A percentile compares a stretch with the other conserved stretches of the same genome.
Evolutionary conservation across 2,888 invertebrate genomes (phyloP).

Genomic region (Taenaris catops): DNA sequence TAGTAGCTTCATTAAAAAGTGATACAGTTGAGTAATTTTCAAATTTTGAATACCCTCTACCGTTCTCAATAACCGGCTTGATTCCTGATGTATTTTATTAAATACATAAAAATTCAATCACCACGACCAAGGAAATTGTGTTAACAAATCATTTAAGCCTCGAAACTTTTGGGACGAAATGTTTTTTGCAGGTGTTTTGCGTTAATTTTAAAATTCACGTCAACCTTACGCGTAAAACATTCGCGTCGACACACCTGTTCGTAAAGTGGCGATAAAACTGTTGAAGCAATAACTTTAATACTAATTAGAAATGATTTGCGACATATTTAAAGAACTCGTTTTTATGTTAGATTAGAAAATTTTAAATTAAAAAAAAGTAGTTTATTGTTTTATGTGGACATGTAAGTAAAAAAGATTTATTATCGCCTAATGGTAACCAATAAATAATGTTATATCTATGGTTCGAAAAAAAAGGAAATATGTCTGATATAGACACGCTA

Average conservation of each 20-base stretch:
- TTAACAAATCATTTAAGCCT: conserved; percentile 10
- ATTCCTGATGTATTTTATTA: no score
- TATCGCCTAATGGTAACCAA: no score
- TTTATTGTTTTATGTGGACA: conserved; percentile 11
- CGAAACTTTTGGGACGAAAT: conserved; percentile 11
- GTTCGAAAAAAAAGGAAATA: no score
- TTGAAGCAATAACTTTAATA: conserved; percentile 10
- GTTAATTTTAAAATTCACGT: conserved; percentile 11
- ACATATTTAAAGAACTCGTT: conserved; percentile 15
- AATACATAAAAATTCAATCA: conserved; percentile 4
- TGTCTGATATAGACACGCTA: no score
- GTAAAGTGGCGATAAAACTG: conserved; percentile 14
- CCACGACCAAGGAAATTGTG: conserved; percentile 2
- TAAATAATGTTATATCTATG: no score
- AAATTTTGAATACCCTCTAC: no score
- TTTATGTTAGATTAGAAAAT: conserved; percentile 1
- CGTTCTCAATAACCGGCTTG: no score
- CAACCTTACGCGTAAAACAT: not conserved
- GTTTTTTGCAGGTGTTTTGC: conserved; percentile 8
- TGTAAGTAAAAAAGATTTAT: no score
- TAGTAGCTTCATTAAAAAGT: no score
- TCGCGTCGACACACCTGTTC: conserved; percentile 9
- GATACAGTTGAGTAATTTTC: no score
- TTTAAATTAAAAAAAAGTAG: conserved; percentile 5
- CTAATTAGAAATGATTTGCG: conserved; percentile 19